Evolutionary conservation across 2,888 invertebrate genomes (phyloP).

Genomic region (Scrobipalpa atriplicella): DNA sequence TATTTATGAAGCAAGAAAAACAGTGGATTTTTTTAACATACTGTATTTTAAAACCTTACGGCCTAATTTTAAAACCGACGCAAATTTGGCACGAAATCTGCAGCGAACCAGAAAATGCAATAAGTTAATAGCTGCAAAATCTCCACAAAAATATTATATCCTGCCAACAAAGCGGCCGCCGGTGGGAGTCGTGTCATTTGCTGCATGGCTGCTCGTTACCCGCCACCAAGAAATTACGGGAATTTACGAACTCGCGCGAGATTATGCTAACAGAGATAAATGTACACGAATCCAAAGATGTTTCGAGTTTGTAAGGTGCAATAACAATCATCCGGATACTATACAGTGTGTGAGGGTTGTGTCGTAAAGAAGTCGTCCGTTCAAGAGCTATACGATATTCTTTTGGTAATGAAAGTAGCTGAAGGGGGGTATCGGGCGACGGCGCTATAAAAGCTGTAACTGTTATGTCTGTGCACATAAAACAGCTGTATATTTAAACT

Average conservation of each 20-base stretch:
- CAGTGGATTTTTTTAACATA: too few relatives aligned
- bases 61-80: slow-evolving; percentile 1
- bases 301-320: not conserved
- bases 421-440: not conserved
- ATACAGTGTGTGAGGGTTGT: not conserved
- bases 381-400: not conserved
- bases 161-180: not conserved
- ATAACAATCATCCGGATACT: not conserved
- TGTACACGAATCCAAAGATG: not conserved
- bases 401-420: not conserved
- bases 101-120: slow-evolving; percentile 10
- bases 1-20: not conserved
- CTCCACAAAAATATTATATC: slow-evolving; percentile 3
- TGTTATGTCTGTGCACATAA: not conserved
- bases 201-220: slow-evolving; percentile 6
- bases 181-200: not conserved
- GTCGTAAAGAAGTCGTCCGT: not conserved
- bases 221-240: not conserved
- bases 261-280: not conserved
- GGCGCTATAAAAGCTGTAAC: not conserved
- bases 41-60: too few relatives aligned
- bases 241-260: not conserved
- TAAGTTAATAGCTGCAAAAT: not conserved
- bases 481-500: slow-evolving; percentile 2
- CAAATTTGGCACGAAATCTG: slow-evolving; percentile 7